Base-by-base conservation (phyloP, 1,140 invertebrate species). In the Drosophila tani region DNA sequence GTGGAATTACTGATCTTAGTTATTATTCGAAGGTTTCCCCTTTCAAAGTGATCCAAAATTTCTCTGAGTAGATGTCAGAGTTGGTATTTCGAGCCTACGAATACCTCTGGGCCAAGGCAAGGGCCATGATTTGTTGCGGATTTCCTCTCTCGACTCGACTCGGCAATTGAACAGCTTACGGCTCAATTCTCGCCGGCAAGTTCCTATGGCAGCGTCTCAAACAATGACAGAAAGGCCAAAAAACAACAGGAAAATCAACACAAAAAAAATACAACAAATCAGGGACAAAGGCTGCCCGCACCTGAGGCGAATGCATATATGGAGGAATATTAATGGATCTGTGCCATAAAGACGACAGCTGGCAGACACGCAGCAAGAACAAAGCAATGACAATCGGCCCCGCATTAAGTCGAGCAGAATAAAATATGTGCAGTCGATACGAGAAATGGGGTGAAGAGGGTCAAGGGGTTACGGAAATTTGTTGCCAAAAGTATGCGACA, bases 321-420 rank as follows among this genome's bases (percentile, higher is more conserved):
- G 68, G n/a, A 40, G 32, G 79, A 71, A 88, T 84, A 90, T 90
- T 81, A 90, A 90, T 82, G 86, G 85, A 90, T 67, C 68, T 85
- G 68, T 79, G 85, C 86, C 65, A 90, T 90, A 90, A 85, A 82
- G 81, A 82, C 75, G 85, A 90, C 85, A 90, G 78, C 85, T 88
- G 85, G 81, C 77, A 88, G 84, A 84, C 84, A 88, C 56, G 78
- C 53, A 79, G 59, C 74, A 67, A 67, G 79, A 86, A 85, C 75
- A 87, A 82, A 84, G 75, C 83, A 73, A 57, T 77, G 83, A 76
- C 75, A 78, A 27, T 78, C 64, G 46, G 59, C 75, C 40, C 59
- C 57, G 78, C 78, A 80, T 86, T 90, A 91, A 87, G 86, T 90
- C 85, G 82, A 86, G 79, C 85, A 82, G 79, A 90, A 90, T 85